Conservation (phyloP, 1,140 invertebrate species). For the Monomorium pharaonis region DNA sequence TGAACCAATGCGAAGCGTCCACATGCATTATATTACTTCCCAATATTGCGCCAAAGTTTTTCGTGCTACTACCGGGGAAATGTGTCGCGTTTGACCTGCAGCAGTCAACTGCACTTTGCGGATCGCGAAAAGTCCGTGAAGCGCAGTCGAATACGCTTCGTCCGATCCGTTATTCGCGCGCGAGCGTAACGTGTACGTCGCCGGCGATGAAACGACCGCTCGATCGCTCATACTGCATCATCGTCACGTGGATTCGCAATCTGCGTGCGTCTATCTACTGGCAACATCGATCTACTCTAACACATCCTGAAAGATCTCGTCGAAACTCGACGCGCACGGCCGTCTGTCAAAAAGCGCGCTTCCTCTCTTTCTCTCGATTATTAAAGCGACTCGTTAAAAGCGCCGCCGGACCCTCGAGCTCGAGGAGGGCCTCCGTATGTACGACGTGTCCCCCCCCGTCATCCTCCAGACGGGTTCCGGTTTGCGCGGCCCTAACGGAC, state of each 20-base stretch:
- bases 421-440: neutral
- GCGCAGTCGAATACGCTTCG: neutral
- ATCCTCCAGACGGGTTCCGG: neutral
- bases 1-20: too few relatives aligned
- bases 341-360: constrained; percentile 21
- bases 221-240: constrained; percentile 16
- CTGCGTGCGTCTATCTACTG: constrained; percentile 22
- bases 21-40: too few relatives aligned
- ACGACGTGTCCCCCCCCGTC: neutral
- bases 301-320: constrained; percentile 54
- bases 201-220: neutral
- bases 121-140: neutral
- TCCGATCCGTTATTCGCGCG: constrained; percentile 6
- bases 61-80: too few relatives aligned
- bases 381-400: constrained; percentile 24
- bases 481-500: neutral
- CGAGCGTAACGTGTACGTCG: neutral
- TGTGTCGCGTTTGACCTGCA: neutral
- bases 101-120: neutral
- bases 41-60: too few relatives aligned
- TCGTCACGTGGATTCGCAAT: constrained; percentile 23
- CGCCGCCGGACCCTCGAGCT: constrained; percentile 1
- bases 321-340: constrained; percentile 42
- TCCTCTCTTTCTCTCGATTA: constrained; percentile 20
- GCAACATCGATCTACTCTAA: constrained; percentile 25